Evolutionary conservation across 2,113 vertebrate species (phyloP), one percentile per base, ranked within the genome.

Genomic region (Machaerirhynchus nigripectus): DNA sequence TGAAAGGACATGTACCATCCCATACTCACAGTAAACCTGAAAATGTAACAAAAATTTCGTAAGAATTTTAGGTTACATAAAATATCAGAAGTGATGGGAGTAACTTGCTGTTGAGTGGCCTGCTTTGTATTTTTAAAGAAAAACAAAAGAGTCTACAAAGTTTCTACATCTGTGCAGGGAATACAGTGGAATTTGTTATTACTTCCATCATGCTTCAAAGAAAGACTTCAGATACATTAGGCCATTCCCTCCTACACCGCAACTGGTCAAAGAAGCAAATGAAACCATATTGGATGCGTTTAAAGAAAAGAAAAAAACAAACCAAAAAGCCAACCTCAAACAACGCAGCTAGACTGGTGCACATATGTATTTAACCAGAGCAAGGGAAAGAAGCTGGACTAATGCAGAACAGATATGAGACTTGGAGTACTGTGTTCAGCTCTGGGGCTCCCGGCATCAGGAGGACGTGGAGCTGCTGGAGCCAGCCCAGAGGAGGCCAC

Each of bases 1-100:
- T 1, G 98, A 94, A 42, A 98, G 98, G 97, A 99, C 99, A 11
- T 98, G 99, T 30, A 99, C 99, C 98, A 99, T 99, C 63, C 99
- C 99, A 17, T 99, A 98, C 89, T 99, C 99, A 8, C 98, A 98
- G 73, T 97, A 97, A 74, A 98, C 99, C 99, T 99, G 97, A 27
- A 55, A 94, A 60, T 2, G 39, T 3, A 59, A 84, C 35, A 65
- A 21, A 40, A n/a, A 30, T 20, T 27, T 65, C 84, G 61, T 6
- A 57, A 49, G 33, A 71, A 50, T 15, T 57, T 46, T 16, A 59
- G 28, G 24, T n/a, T 30, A 30, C 26, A 28, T 13, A n/a, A 59
- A 68, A 44, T 9, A 65, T 28, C 27, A n/a, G n/a, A 60, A 67
- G 20, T 7, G 14, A 69, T 19, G 15, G 11, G 35, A 6, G 2